Evolutionary conservation across 2,797 vertebrate genomes (phyloP), one percentile per base, ranked within the genome.

Genomic region (Pipistrellus nathusii): DNA sequence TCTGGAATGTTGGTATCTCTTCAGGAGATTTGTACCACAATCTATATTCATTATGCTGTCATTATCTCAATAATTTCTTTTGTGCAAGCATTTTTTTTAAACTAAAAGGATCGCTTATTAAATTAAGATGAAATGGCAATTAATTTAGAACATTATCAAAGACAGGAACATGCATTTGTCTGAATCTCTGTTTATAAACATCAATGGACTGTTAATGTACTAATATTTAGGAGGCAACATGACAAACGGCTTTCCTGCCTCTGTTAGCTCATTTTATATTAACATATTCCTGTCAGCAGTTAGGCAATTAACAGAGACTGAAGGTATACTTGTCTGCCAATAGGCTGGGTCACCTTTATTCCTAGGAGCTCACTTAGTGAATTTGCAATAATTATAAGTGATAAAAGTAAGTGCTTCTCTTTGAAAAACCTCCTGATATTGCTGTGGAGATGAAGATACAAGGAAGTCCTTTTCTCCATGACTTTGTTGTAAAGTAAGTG

Each of bases 231-330:
- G 94, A 90, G 73, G 55, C 90, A 93, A 55, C 1, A 27, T 96
- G 95, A 94, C 97, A 95, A 97, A 98, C 97, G 27, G 69, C 93
- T 97, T 96, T 69, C 53, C 82, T 46, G 30, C 82, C 93, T 94
- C 87, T 14, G 1, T 95, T 91, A 88, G 95, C 95, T 88, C 96
- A 81, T 97, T 98, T 95, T 84, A 68, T 93, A 97, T 91, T 97
- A 98, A 96, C 90, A 95, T 94, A 97, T 97, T 98, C 91, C 44
- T 93, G 92, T 95, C 96, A 95, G 92, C 95, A 93, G 77, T 96
- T 96, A 97, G 82, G 94, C 88, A 97, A 98, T 97, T 97, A 97
- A 96, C 97, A 96, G 82, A 89, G 82, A 97, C 96, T 97, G 91
- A 94, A 91, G 62, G 35, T 92, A 77, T 11, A 46, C 72, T 97